phyloP scores from a whole-genome alignment of 2,888 invertebrate species.

The Artemia sp. region DNA sequence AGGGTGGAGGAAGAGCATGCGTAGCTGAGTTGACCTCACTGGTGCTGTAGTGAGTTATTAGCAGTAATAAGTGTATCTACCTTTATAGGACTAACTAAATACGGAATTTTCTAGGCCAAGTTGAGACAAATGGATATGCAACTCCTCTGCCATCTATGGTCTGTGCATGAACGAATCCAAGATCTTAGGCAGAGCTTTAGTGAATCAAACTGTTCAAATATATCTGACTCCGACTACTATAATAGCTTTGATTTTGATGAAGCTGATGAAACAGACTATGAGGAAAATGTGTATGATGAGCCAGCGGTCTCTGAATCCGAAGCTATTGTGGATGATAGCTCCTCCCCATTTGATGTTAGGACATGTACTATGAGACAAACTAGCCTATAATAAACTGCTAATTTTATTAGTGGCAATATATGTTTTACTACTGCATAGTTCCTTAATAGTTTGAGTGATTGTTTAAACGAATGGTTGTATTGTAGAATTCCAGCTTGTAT shows the following conservation, averaged over 20 bases:
- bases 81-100: background rate
- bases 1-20: too few relatives aligned
- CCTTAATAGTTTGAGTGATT: too few relatives aligned
- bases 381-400: background rate
- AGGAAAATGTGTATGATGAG: slow-evolving; percentile 3
- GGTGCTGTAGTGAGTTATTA: too few relatives aligned
- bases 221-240: slow-evolving; percentile 9
- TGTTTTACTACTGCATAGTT: too few relatives aligned
- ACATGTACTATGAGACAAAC: slow-evolving; percentile 3
- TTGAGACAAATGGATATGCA: slow-evolving; percentile 74
- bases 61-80: too few relatives aligned
- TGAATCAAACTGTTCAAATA: slow-evolving; percentile 1
- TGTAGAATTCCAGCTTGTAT: too few relatives aligned
- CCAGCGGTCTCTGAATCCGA: background rate
- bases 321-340: background rate
- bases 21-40: too few relatives aligned
- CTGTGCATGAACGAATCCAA: slow-evolving; percentile 76
- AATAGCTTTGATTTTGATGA: slow-evolving; percentile 12
- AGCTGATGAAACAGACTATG: slow-evolving; percentile 8
- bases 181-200: slow-evolving; percentile 48
- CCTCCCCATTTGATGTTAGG: background rate
- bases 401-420: too few relatives aligned
- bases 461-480: too few relatives aligned
- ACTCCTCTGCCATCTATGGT: slow-evolving; percentile 74
- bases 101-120: slow-evolving; percentile 49